Evolutionary conservation across 1,140 invertebrate species (phyloP), one percentile per base, ranked within the genome.

Genomic region (Heliconius himera): DNA sequence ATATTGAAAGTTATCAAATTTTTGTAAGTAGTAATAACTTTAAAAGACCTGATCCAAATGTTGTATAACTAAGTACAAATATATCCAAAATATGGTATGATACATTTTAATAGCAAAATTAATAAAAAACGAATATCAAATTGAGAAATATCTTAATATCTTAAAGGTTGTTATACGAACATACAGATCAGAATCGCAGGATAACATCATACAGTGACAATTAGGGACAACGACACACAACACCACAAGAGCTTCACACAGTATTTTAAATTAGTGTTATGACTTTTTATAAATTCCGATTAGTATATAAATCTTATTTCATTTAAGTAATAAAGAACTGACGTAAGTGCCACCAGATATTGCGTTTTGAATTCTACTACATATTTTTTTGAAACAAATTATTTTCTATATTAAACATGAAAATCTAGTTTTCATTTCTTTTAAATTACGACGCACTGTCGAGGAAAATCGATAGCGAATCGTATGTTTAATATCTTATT

Each of bases 161-260:
- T 66, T 29, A 66, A 66, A 29, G 22, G 6, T 66, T 66, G 60
- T 26, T 66, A 2, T n/a, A 20, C 5, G 16, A 72, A 60, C 73
- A 51, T 60, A 70, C n/a, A 72, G 76, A 74, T 78, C 41, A 74
- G 76, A 36, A 41, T 38, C 29, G 33, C 8, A 72, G 33, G 20
- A 60, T 13, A 75, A 66, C 8, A 77, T 41, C 46, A 26, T 29
- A 79, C 80, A 80, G 72, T 82, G 75, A 81, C 79, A 80, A 85
- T 79, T 84, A 86, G 86, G 86, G 86, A 86, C 85, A 86, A 88
- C 86, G 86, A 88, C 85, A 87, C 84, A 83, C 70, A 79, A 83
- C 83, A 87, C 82, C 81, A 86, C 86, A 84, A 84, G 85, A 86
- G 86, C 86, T 86, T 84, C 78, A 83, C 77, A 85, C 83, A 84